Percentiles rank a stretch among this genome's conserved stretches.
These are phyloP conservation scores for Apamea crenata DNA, from an alignment of 2,888 invertebrate species.

Conservation along the genomic window DNA sequence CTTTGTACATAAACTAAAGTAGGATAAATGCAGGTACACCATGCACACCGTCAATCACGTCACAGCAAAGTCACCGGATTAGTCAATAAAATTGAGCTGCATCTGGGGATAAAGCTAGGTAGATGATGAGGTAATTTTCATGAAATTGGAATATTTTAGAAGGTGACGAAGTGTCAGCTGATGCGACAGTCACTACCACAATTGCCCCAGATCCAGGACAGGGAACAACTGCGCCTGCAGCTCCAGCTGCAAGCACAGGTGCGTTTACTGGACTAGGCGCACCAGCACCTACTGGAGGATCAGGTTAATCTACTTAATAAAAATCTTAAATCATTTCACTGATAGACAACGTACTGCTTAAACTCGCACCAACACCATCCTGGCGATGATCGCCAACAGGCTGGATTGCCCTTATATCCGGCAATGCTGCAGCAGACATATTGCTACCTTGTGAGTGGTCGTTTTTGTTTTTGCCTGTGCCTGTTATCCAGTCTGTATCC, in stretches of 20 bases:
- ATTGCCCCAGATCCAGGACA: background rate
- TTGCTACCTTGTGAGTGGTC: too few relatives aligned
- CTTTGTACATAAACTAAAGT: background rate
- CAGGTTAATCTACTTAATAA: background rate
- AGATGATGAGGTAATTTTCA: background rate
- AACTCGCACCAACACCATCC: too few relatives aligned
- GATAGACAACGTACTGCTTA: background rate
- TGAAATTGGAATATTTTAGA: background rate
- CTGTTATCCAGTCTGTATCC: too few relatives aligned
- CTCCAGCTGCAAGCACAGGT: background rate
- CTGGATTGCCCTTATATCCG: too few relatives aligned
- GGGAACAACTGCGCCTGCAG: background rate
- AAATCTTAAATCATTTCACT: background rate
- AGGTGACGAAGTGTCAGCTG: fast-evolving
- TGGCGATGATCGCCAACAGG: too few relatives aligned
- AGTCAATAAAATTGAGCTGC: background rate
- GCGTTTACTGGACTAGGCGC: background rate
- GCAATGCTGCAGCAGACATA: too few relatives aligned
- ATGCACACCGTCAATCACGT: background rate
- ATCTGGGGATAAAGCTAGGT: background rate
- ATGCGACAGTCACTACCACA: too few relatives aligned
- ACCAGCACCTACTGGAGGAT: background rate
- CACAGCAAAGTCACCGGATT: background rate
- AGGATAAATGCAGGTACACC: background rate
- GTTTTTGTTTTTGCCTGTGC: too few relatives aligned